Evolutionary conservation across 2,888 invertebrate genomes (phyloP).

Genomic region (Apamea anceps): DNA sequence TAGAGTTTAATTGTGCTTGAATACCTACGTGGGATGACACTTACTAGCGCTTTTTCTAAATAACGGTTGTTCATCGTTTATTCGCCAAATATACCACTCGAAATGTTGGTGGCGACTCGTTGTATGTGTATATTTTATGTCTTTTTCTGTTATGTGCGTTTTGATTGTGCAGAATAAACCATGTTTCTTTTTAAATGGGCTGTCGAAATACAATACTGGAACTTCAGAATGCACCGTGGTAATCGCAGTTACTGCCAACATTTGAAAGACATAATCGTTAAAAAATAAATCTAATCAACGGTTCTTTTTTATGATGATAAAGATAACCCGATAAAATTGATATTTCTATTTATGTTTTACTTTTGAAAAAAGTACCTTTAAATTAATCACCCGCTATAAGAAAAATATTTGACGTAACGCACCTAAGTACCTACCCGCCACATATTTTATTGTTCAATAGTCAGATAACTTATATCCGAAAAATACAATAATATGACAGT

Average conservation of each 20-base stretch:
- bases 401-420: not conserved
- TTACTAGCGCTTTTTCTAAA: not conserved
- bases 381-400: no score
- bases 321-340: not conserved
- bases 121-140: no score
- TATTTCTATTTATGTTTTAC: not conserved
- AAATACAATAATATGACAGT: no score
- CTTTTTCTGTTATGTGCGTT: no score
- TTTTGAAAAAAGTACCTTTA: no score
- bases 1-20: constrained; percentile 45
- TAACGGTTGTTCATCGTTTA: not conserved
- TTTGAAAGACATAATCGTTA: not conserved
- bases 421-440: not conserved
- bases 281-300: not conserved
- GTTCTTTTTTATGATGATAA: not conserved
- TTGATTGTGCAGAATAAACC: no score
- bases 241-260: not conserved
- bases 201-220: not conserved
- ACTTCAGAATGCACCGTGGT: not conserved
- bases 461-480: no score
- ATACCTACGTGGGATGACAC: constrained; percentile 34
- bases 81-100: not conserved
- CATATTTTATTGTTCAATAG: not conserved
- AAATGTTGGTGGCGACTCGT: not conserved
- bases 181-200: not conserved